Evolutionary conservation across 2,888 invertebrate species (phyloP), one percentile per base, ranked within the genome.

Genomic region (Perithous albicinctus): DNA sequence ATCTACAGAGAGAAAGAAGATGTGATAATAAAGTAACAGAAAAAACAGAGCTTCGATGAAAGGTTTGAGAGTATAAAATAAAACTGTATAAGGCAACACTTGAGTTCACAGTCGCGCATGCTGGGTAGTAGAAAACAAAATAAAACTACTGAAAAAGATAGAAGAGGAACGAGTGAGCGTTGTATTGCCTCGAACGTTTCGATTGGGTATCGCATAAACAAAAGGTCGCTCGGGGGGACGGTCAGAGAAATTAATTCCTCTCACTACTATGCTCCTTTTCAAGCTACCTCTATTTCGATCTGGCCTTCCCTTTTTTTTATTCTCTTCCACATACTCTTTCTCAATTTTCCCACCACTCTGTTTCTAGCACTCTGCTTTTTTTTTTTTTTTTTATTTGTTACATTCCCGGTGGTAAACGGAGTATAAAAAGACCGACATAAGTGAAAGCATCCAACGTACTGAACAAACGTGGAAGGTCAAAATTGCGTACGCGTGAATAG

Each of bases 401-500:
- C 70, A 69, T 61, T 76, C 15, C 32, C 48, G 26, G 35, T 35
- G 32, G 15, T 41, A 46, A 32, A 73, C n/a, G 43, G 43, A 54
- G 38, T 23, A 70, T 51, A 51, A 32, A 69, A 67, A 29, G 20
- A 76, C 12, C 51, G 7, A 12, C 38, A 64, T 51, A 67, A 76
- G 69, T 74, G 63, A 76, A 72, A 82, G 69, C n/a, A 51, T 63
- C 63, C 56, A 0, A 63, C 41, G 56, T 20, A 26, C n/a, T n/a
- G n/a, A 32, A 69, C 8, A 59, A 32, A 15, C 0, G 48, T 29
- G 12, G 1, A 32, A 12, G 12, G 38, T 23, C 32, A 15, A 41
- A 64, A 69, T 74, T 69, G 54, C 77, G 15, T 73, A 48, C 69
- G 51, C 20, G 32, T 20, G 56, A 56, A 78, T 54, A 43, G 20